A percentile compares a stretch with the other conserved stretches of the same genome.
These are phyloP conservation scores for Oscheius sp. DNA, from an alignment of 2,888 invertebrate genomes.

Conservation along the genomic window DNA sequence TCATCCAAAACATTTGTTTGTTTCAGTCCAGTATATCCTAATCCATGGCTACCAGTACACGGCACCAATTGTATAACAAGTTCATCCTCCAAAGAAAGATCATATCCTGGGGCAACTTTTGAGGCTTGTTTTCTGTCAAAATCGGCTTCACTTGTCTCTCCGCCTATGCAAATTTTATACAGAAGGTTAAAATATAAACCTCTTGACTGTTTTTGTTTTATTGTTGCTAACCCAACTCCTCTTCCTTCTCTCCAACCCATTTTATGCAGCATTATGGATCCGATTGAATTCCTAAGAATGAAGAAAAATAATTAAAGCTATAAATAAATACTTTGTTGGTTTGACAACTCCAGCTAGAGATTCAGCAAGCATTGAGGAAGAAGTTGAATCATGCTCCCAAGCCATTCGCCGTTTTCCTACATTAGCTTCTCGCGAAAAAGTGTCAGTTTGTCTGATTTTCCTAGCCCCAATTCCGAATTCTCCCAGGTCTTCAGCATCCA, in stretches of 20 bases:
- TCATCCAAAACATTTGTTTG: constrained; percentile 54
- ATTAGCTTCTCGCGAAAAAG: constrained; percentile 75
- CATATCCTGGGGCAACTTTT: constrained; percentile 70
- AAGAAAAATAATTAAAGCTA: background rate
- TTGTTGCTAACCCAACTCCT: constrained; percentile 77
- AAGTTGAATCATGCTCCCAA: constrained; percentile 58
- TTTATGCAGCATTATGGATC: constrained; percentile 83
- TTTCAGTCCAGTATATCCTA: constrained; percentile 62
- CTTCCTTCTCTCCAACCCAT: constrained; percentile 94
- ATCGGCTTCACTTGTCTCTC: constrained; percentile 69
- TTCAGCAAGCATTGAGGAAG: constrained; percentile 40
- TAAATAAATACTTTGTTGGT: constrained; percentile 52
- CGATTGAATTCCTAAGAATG: constrained; percentile 82
- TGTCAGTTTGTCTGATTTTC: constrained; percentile 81
- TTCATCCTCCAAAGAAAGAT: constrained; percentile 84
- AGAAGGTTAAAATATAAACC: background rate
- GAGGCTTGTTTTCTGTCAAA: constrained; percentile 73
- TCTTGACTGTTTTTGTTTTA: constrained; percentile 33
- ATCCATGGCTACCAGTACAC: constrained; percentile 40
- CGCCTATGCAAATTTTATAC: background rate
- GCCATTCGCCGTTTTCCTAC: constrained; percentile 49
- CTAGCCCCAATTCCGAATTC: constrained; percentile 94
- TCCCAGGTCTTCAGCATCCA: constrained; percentile 93
- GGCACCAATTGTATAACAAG: constrained; percentile 41
- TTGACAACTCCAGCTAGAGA: constrained; percentile 55